Evolutionary conservation across 2,113 vertebrate species (phyloP), one percentile per base, ranked within the genome.

Genomic region (Plestiodon gilberti): DNA sequence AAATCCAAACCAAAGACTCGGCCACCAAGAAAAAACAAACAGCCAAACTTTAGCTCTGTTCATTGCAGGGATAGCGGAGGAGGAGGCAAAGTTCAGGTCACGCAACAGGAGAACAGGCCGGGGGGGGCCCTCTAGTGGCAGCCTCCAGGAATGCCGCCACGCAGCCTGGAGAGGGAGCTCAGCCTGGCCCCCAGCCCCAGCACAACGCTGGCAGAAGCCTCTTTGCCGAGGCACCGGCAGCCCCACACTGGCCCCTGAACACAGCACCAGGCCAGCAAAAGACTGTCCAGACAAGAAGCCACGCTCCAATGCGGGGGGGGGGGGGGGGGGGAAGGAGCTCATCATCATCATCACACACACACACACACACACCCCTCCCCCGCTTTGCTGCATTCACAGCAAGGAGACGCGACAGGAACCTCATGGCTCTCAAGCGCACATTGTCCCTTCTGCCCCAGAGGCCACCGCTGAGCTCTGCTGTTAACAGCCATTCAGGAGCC

Each of bases 41-140:
- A 70, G 43, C 83, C 90, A 78, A 82, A 92, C 52, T 61, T 69
- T 81, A 84, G 82, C 57, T 35, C 85, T 83, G 81, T 83, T 89
- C 84, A 93, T 87, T 8, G 57, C 1, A 0, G 64, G 84, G 82
- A 80, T 35, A 84, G 69, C 6, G 65, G 59, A 83, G n/a, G n/a
- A n/a, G 65, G 70, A 87, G 30, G 7, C 64, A 28, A 3, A 28
- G 3, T 40, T 43, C 52, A 9, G 40, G 52, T 22, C 23, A 0
- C 4, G n/a, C 65, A 4, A 59, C 52, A 43, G 0, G 11, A 9
- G 43, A 81, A 52, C 1, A 15, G 81, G 61, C 86, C 83, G 75
- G 86, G 87, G 86, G 87, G 93, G 96, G 95, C 93, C 96, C 94
- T 94, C 96, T 91, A 87, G 95, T 82, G 96, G 94, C 87, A 35